A percentile compares a stretch with the other conserved stretches of the same genome.
phyloP scores from a whole-genome alignment of 2,797 vertebrate species.

The Protonibea diacanthus region DNA sequence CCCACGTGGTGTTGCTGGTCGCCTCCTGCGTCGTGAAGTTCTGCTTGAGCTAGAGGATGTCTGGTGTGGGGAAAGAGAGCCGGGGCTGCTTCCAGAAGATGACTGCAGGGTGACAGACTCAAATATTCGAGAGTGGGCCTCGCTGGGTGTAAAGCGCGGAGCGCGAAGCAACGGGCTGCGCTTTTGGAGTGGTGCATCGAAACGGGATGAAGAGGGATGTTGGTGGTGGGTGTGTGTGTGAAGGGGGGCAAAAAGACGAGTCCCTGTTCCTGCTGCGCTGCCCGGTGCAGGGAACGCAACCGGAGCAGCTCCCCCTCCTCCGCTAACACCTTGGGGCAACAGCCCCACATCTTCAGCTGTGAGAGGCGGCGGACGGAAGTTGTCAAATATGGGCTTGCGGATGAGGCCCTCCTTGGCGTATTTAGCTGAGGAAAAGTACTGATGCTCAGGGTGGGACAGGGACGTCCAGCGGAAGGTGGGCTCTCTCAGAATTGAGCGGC shows the following conservation, averaged over 20 bases:
- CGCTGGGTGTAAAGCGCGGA: constrained; percentile 96
- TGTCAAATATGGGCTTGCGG: constrained; percentile 98
- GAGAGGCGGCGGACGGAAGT: constrained; percentile 96
- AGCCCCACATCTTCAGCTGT: constrained; percentile 96
- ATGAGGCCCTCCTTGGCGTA: constrained; percentile 99
- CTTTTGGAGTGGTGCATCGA: constrained; percentile 92
- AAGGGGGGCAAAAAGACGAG: constrained; percentile 91
- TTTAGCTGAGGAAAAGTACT: constrained; percentile 98
- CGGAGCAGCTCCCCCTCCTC: constrained; percentile 76
- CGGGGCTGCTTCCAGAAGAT: constrained; percentile 86
- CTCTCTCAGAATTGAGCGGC: constrained; percentile 93
- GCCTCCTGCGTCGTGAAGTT: constrained; percentile 82
- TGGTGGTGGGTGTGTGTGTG: constrained; percentile 88
- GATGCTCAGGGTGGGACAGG: constrained; percentile 91
- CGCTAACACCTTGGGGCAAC: constrained; percentile 81
- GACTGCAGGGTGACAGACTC: constrained; percentile 95
- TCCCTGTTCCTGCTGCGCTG: constrained; percentile 81
- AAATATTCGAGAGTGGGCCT: constrained; percentile 98
- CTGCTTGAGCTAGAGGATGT: constrained; percentile 80
- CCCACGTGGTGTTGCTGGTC: constrained; percentile 84
- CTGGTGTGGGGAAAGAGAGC: constrained; percentile 88
- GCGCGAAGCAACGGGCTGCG: constrained; percentile 94
- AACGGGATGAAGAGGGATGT: constrained; percentile 83
- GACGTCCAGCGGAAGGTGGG: constrained; percentile 98
- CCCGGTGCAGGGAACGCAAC: constrained; percentile 87